These are phyloP conservation scores for Zelostemma sp. DNA, from an alignment of 1,140 invertebrate genomes.

Conservation along the genomic window DNA sequence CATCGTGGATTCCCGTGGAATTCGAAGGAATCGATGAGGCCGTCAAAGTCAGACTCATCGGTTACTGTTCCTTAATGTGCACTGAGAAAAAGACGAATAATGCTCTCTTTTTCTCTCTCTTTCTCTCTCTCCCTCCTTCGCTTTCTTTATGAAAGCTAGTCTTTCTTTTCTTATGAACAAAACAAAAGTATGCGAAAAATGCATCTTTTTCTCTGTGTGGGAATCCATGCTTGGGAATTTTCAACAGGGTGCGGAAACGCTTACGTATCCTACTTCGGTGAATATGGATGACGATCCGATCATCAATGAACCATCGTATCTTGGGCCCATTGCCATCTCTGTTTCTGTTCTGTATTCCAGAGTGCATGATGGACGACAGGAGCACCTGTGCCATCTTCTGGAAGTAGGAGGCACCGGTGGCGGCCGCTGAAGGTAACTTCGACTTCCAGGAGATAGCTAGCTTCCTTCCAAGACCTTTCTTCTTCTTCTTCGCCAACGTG, in stretches of 20 bases:
- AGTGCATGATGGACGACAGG: slow-evolving; percentile 74
- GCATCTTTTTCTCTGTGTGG: slow-evolving; percentile 22
- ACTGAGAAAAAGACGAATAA: not conserved
- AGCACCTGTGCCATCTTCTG: slow-evolving; percentile 74
- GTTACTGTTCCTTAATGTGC: not conserved
- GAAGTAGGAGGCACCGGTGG: slow-evolving; percentile 75
- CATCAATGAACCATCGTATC: slow-evolving; percentile 51
- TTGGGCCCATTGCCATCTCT: slow-evolving; percentile 64
- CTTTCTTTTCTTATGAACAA: not conserved
- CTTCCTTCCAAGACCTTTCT: slow-evolving; percentile 54
- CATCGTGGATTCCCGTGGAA: slow-evolving; percentile 2
- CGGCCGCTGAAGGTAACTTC: slow-evolving; percentile 73
- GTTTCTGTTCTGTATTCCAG: slow-evolving; percentile 75
- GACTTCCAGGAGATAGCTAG: slow-evolving; percentile 75
- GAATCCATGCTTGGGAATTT: slow-evolving; percentile 35
- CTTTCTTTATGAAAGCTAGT: too few relatives aligned
- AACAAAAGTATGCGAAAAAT: not conserved
- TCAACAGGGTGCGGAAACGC: slow-evolving; percentile 34
- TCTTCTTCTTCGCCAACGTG: slow-evolving; percentile 41
- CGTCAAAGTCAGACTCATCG: not conserved
- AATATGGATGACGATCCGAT: slow-evolving; percentile 40
- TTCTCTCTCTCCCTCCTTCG: too few relatives aligned
- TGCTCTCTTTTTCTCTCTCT: too few relatives aligned
- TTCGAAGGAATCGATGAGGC: slow-evolving; percentile 1
- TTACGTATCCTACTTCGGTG: slow-evolving; percentile 19